Evolutionary conservation across 2,888 invertebrate species (phyloP).

Genomic region (Hypomecis atomaria): DNA sequence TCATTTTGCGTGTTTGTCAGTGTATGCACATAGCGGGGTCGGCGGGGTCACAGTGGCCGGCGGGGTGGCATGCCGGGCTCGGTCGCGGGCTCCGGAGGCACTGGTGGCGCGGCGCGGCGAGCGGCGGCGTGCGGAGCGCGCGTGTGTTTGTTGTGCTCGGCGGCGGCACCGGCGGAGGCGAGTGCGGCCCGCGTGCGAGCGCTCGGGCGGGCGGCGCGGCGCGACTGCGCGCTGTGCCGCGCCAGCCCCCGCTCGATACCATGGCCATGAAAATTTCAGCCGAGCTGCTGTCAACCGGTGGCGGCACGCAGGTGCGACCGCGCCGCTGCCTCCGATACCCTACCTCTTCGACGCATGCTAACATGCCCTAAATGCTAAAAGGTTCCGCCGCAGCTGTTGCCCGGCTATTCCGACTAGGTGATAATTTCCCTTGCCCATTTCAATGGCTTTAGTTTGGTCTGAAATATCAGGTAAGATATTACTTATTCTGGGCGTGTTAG

Average conservation of each 20-base stretch:
- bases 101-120: constrained; percentile 23
- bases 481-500: too few relatives aligned
- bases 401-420: constrained; percentile 8
- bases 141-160: constrained; percentile 59
- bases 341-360: constrained; percentile 10
- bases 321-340: constrained; percentile 8
- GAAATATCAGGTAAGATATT: too few relatives aligned
- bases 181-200: constrained; percentile 54
- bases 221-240: constrained; percentile 74
- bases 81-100: constrained; percentile 46
- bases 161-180: constrained; percentile 51
- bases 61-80: constrained; percentile 64
- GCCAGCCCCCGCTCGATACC: constrained; percentile 75
- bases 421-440: constrained; percentile 1
- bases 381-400: constrained; percentile 8
- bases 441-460: too few relatives aligned
- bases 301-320: constrained; percentile 69
- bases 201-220: constrained; percentile 62
- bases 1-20: constrained; percentile 71
- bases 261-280: constrained; percentile 83
- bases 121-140: constrained; percentile 56
- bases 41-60: constrained; percentile 60
- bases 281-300: constrained; percentile 79
- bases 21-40: constrained; percentile 67
- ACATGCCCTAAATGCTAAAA: constrained; percentile 2